Conservation (phyloP, 2,888 invertebrate species). For the Folsomia manolachei region DNA sequence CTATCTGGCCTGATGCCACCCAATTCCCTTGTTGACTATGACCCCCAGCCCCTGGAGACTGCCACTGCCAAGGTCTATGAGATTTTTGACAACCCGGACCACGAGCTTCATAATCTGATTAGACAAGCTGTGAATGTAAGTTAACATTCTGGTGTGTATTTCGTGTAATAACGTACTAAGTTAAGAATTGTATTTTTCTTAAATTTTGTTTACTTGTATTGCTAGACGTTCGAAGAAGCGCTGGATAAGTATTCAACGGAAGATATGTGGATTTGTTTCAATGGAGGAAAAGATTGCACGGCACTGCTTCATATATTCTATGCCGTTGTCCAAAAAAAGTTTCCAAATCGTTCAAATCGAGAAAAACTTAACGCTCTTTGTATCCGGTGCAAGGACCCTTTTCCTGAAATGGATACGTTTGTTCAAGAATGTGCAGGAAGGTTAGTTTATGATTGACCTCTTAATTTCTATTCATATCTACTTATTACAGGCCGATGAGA, state of each 20-base stretch:
- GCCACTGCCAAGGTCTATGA: conserved; percentile 47
- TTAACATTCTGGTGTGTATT: background rate
- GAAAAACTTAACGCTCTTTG: conserved; percentile 69
- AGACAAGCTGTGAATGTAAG: conserved; percentile 51
- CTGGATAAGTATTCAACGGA: conserved; percentile 64
- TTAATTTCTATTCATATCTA: no score
- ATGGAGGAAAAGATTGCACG: conserved; percentile 98
- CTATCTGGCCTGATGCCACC: conserved; percentile 54
- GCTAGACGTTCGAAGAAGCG: conserved; percentile 63
- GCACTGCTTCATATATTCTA: conserved; percentile 73
- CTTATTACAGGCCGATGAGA: no score
- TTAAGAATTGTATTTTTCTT: no score
- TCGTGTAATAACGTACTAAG: background rate
- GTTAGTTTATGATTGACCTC: no score
- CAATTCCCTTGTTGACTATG: conserved; percentile 57
- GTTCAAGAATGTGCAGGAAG: conserved; percentile 67
- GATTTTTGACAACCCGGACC: conserved; percentile 34
- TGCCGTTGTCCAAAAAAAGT: conserved; percentile 56
- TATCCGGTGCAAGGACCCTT: conserved; percentile 74
- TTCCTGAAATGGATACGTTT: conserved; percentile 79
- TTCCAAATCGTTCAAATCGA: conserved; percentile 50
- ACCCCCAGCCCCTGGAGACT: conserved; percentile 53
- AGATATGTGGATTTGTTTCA: conserved; percentile 84
- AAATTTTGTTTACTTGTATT: no score
- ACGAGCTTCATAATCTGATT: conserved; percentile 45